Conservation (phyloP, 2,888 invertebrate genomes). For the Erebia epiphron region DNA sequence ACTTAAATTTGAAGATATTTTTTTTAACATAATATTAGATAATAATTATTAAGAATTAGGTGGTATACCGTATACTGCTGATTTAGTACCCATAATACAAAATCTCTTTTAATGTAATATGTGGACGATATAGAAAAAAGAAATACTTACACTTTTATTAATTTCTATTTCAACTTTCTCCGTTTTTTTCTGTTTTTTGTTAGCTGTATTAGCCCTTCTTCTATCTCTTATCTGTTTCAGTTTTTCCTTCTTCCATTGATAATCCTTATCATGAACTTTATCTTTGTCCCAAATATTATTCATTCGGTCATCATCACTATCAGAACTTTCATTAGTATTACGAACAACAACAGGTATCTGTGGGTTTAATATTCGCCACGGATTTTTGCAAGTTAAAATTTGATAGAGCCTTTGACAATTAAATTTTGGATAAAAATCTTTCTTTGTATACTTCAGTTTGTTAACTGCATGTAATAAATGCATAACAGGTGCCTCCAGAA, state of each 20-base stretch:
- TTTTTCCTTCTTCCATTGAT: constrained; percentile 64
- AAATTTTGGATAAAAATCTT: constrained; percentile 85
- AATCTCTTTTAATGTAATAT: no score
- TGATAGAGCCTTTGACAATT: constrained; percentile 83
- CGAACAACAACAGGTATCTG: constrained; percentile 55
- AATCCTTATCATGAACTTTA: constrained; percentile 78
- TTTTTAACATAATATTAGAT: no score
- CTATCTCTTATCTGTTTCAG: constrained; percentile 67
- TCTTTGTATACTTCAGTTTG: constrained; percentile 84
- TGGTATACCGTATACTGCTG: background rate
- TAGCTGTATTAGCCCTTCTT: constrained; percentile 56
- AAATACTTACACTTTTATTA: constrained; percentile 80
- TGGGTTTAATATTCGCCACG: constrained; percentile 75
- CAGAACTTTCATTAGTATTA: constrained; percentile 58
- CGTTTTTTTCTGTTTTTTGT: constrained; percentile 59
- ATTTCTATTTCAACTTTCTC: constrained; percentile 74
- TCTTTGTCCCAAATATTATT: constrained; percentile 74
- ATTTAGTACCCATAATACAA: no score
- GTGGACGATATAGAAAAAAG: constrained; percentile 55
- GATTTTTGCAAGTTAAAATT: constrained; percentile 82
- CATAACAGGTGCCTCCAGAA: constrained; percentile 88
- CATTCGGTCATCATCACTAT: constrained; percentile 66
- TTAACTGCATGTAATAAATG: constrained; percentile 87
- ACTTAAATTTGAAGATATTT: no score
- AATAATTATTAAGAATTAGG: no score